Conservation (phyloP, 2,113 vertebrate species). For the Ctenomys sociabilis region DNA sequence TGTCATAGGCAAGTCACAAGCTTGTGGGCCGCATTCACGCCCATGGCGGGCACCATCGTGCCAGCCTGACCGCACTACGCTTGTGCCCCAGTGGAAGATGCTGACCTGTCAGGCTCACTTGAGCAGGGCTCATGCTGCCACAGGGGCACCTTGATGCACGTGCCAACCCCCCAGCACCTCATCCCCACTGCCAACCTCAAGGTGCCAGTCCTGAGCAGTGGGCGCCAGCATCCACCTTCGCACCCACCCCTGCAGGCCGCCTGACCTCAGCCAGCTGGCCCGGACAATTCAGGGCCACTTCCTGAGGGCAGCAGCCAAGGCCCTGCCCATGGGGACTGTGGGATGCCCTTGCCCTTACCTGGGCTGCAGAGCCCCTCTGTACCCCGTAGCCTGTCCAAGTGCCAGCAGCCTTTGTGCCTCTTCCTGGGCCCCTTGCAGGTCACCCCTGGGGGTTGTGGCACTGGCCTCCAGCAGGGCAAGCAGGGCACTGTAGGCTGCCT, state of each 20-base stretch:
- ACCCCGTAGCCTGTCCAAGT: background rate
- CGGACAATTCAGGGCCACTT: background rate
- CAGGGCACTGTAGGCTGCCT: conserved; percentile 88
- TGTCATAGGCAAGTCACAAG: too few species aligned
- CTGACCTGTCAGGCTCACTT: background rate
- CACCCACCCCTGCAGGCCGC: background rate
- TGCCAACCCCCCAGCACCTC: background rate
- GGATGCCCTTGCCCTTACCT: conserved; percentile 68
- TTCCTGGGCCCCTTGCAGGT: background rate
- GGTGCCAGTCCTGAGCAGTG: background rate
- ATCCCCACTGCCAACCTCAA: background rate
- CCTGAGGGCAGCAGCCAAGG: background rate
- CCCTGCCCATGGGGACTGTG: background rate
- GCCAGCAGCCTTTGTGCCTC: conserved; percentile 32
- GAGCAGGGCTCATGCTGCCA: background rate
- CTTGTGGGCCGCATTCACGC: background rate
- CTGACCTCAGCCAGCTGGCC: background rate
- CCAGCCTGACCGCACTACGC: background rate
- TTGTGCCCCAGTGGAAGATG: background rate
- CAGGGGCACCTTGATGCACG: background rate
- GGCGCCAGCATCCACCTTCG: background rate
- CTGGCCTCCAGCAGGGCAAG: conserved; percentile 83
- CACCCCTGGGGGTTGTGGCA: background rate
- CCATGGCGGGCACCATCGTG: background rate
- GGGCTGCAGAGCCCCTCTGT: accelerated